These are phyloP conservation scores for Horisme vitalbata DNA, from an alignment of 2,888 invertebrate species.

Conservation along the genomic window DNA sequence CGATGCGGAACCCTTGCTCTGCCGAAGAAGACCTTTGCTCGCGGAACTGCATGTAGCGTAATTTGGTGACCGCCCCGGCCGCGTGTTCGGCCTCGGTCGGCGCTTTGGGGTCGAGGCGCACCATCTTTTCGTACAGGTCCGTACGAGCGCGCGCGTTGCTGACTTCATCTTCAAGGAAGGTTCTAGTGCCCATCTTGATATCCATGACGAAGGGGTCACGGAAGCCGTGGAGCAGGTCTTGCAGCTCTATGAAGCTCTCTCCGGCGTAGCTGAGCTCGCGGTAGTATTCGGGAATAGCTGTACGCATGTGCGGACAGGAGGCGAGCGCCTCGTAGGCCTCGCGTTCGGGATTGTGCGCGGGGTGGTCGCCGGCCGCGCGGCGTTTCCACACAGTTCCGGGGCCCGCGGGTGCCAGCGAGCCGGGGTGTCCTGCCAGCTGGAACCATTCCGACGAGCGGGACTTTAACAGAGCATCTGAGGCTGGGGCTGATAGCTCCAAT, in stretches of 20 bases:
- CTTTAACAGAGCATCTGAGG: slow-evolving; percentile 92
- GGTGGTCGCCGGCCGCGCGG: slow-evolving; percentile 87
- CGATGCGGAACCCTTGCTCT: slow-evolving; percentile 96
- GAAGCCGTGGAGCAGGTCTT: slow-evolving; percentile 96
- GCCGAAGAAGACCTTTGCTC: slow-evolving; percentile 97
- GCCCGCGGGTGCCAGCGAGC: slow-evolving; percentile 95
- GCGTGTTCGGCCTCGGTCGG: slow-evolving; percentile 93
- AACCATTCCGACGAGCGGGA: slow-evolving; percentile 90
- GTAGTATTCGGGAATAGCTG: slow-evolving; percentile 92
- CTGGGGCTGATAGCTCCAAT: slow-evolving; percentile 94
- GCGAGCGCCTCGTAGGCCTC: slow-evolving; percentile 91
- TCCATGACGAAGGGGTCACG: slow-evolving; percentile 97
- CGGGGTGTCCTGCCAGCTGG: slow-evolving; percentile 96
- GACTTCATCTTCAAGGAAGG: slow-evolving; percentile 97
- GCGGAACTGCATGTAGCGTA: slow-evolving; percentile 98
- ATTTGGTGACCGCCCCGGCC: slow-evolving; percentile 93
- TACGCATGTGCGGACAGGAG: slow-evolving; percentile 87
- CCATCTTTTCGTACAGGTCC: slow-evolving; percentile 98
- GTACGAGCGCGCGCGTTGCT: slow-evolving; percentile 91
- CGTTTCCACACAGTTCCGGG: slow-evolving; percentile 97
- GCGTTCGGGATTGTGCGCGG: slow-evolving; percentile 88
- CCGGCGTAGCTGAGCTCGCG: slow-evolving; percentile 90
- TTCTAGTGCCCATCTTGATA: slow-evolving; percentile 97
- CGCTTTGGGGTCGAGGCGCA: slow-evolving; percentile 92
- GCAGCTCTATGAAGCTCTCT: slow-evolving; percentile 95